These are phyloP conservation scores for Ellobius talpinus DNA, from an alignment of 2,113 vertebrate genomes.

Conservation along the genomic window DNA sequence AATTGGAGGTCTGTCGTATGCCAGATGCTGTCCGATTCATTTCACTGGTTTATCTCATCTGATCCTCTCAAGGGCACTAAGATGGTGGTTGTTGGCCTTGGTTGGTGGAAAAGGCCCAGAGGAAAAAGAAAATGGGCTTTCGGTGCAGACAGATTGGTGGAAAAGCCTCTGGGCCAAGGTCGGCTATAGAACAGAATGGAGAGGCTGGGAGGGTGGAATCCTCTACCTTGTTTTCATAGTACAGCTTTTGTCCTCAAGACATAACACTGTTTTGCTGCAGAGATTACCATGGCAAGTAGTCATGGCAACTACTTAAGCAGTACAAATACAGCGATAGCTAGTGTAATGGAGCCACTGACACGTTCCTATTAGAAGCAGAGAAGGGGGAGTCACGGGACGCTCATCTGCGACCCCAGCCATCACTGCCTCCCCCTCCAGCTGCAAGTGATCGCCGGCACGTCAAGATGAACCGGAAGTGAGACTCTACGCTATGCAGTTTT, in stretches of 20 bases:
- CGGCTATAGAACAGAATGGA: neutral
- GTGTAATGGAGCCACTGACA: neutral
- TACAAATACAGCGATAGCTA: neutral
- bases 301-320: neutral
- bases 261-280: neutral
- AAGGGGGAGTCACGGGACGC: neutral
- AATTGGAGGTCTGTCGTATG: neutral
- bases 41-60: neutral
- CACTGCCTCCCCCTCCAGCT: neutral
- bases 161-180: neutral
- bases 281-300: neutral
- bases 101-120: neutral
- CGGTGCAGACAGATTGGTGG: too few species aligned
- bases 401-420: neutral
- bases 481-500: neutral
- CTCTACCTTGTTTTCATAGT: neutral
- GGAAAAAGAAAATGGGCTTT: too few species aligned
- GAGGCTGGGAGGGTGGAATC: neutral
- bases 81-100: neutral
- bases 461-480: too few species aligned
- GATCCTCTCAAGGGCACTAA: neutral
- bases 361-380: neutral
- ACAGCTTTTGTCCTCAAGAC: neutral
- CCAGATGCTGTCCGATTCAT: neutral
- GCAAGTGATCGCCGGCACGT: too few species aligned